phyloP scores from a whole-genome alignment of 2,888 invertebrate genomes.

The Meloe dianella region DNA sequence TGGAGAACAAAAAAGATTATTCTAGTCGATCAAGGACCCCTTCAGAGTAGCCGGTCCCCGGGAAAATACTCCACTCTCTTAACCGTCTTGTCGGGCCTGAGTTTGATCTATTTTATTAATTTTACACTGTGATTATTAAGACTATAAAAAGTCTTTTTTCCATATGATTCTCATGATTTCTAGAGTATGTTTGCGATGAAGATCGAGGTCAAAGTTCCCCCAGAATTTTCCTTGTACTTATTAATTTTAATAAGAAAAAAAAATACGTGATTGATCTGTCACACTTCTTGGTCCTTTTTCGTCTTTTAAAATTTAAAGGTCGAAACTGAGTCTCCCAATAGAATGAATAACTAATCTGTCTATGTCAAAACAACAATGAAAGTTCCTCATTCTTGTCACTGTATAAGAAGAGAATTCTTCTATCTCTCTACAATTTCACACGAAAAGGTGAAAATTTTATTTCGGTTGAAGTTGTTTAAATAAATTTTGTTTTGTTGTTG shows the following conservation, averaged over 20 bases:
- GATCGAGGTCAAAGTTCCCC: neutral
- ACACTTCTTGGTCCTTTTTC: neutral
- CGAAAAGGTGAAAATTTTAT: neutral
- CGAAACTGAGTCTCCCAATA: slow-evolving; percentile 3
- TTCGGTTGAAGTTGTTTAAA: neutral
- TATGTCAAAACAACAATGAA: slow-evolving; percentile 24
- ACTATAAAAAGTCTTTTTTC: too few species aligned
- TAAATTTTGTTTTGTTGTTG: too few species aligned
- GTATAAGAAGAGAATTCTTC: neutral
- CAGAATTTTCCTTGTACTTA: neutral
- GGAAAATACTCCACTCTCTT: too few species aligned
- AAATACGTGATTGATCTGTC: neutral
- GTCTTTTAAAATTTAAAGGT: neutral
- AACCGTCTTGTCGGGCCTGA: too few species aligned
- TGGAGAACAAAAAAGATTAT: too few species aligned
- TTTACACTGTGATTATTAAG: too few species aligned
- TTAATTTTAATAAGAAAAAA: neutral
- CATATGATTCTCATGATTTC: too few species aligned
- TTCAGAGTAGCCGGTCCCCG: too few species aligned
- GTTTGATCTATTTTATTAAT: too few species aligned
- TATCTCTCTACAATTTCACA: neutral
- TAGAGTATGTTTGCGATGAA: neutral
- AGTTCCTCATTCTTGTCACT: neutral
- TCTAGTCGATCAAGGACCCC: too few species aligned
- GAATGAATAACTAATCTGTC: slow-evolving; percentile 25